Conservation (phyloP, 1,140 invertebrate species). For the Bombus balteatus region DNA sequence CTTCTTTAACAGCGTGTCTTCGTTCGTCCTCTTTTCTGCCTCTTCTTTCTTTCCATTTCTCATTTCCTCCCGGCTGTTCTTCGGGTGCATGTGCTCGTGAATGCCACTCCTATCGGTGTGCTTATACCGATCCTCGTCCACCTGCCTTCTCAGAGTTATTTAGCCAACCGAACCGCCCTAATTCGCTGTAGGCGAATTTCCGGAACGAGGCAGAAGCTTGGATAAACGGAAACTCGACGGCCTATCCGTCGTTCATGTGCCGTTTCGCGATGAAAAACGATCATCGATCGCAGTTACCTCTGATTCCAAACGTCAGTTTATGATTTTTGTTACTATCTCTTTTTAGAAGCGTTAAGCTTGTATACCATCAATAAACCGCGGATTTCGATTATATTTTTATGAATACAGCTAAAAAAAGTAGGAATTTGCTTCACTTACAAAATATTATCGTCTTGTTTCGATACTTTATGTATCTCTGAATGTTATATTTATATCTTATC, state of each 20-base stretch:
- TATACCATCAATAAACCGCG: no score
- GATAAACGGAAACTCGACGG: constrained; percentile 49
- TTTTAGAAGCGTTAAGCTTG: background rate
- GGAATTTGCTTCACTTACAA: no score
- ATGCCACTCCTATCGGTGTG: constrained; percentile 29
- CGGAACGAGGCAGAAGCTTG: constrained; percentile 45
- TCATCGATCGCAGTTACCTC: background rate
- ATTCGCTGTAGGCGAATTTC: constrained; percentile 63
- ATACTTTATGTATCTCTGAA: no score
- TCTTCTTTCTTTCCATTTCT: constrained; percentile 21
- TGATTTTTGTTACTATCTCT: background rate
- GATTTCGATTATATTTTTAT: no score
- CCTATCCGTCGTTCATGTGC: background rate
- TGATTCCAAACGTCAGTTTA: background rate
- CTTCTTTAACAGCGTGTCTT: constrained; percentile 28
- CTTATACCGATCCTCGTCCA: constrained; percentile 54
- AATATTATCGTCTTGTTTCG: no score
- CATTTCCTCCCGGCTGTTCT: constrained; percentile 43
- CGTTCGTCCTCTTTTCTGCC: constrained; percentile 24
- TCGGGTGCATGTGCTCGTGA: constrained; percentile 40
- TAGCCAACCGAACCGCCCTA: constrained; percentile 45
- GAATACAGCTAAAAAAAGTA: no score
- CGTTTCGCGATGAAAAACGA: background rate
- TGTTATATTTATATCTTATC: background rate
- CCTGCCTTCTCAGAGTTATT: constrained; percentile 64